A percentile compares a stretch with the other conserved stretches of the same genome.
These are phyloP conservation scores for Gallirallus australis DNA, from an alignment of 2,797 vertebrate species.

Conservation along the genomic window DNA sequence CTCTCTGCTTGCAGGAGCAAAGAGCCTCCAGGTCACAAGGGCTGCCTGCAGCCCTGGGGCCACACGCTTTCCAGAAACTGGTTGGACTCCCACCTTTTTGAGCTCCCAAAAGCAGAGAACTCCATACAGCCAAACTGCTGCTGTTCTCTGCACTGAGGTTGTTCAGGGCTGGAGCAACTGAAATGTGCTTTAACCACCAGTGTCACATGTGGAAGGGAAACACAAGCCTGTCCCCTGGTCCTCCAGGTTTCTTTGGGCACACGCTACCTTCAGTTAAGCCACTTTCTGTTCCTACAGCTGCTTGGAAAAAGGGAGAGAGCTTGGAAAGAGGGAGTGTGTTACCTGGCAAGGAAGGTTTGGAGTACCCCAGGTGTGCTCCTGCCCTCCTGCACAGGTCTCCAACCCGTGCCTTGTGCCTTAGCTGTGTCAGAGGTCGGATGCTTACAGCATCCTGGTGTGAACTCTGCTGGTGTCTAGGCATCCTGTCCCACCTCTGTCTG, in stretches of 20 bases:
- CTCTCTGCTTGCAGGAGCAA: not conserved
- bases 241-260: not conserved
- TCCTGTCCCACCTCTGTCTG: not conserved
- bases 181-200: not conserved
- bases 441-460: not conserved
- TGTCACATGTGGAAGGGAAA: not conserved
- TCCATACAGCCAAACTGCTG: not conserved
- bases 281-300: not conserved
- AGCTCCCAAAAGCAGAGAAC: not conserved
- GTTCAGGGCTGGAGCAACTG: not conserved
- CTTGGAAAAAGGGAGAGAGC: not conserved
- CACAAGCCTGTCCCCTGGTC: not conserved
- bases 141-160: not conserved
- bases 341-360: not conserved
- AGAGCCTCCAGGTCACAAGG: not conserved
- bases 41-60: not conserved
- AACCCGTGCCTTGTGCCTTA: not conserved
- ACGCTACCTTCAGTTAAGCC: not conserved
- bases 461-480: not conserved
- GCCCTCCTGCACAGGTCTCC: not conserved
- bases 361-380: not conserved
- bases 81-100: not conserved
- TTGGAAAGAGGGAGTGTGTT: not conserved
- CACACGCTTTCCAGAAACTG: not conserved
- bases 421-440: accelerated